phyloP scores from a whole-genome alignment of 2,888 invertebrate genomes.

The Agrypnus murinus region DNA sequence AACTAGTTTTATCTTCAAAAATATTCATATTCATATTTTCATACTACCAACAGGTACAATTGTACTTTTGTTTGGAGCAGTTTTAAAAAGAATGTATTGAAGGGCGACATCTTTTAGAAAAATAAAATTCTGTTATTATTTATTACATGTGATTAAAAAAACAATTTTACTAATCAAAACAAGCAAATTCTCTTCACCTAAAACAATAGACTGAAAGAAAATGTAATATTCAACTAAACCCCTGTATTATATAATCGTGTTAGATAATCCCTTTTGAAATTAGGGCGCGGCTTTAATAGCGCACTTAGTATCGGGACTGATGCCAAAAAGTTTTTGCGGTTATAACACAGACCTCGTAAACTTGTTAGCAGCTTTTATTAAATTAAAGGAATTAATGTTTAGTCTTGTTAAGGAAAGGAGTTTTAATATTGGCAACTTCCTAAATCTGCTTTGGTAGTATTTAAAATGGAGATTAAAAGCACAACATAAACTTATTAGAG shows the following conservation, averaged over 20 bases:
- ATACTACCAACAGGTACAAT: too few species aligned
- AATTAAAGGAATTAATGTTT: constrained; percentile 50
- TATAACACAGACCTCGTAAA: constrained; percentile 52
- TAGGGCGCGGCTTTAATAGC: constrained; percentile 53
- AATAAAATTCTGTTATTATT: too few species aligned
- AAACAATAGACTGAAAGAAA: constrained; percentile 27
- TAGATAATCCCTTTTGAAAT: constrained; percentile 53
- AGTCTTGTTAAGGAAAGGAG: constrained; percentile 42
- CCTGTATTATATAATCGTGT: constrained; percentile 40
- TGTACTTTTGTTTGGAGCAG: too few species aligned
- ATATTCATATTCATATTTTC: too few species aligned
- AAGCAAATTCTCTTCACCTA: too few species aligned
- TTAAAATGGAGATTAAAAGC: constrained; percentile 14
- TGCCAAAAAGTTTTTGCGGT: constrained; percentile 57
- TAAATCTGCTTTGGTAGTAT: constrained; percentile 32
- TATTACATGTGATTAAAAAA: too few species aligned
- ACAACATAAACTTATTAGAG: constrained; percentile 12
- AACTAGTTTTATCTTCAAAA: too few species aligned
- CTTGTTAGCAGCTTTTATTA: constrained; percentile 55
- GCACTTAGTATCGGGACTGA: constrained; percentile 55
- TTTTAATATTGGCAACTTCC: constrained; percentile 48
- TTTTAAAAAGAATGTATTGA: too few species aligned
- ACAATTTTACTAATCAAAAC: too few species aligned
- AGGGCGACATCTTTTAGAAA: too few species aligned
- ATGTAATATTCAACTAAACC: constrained; percentile 37